Evolutionary conservation across 2,113 vertebrate species (phyloP).

Genomic region (Ageneiosus marmoratus): DNA sequence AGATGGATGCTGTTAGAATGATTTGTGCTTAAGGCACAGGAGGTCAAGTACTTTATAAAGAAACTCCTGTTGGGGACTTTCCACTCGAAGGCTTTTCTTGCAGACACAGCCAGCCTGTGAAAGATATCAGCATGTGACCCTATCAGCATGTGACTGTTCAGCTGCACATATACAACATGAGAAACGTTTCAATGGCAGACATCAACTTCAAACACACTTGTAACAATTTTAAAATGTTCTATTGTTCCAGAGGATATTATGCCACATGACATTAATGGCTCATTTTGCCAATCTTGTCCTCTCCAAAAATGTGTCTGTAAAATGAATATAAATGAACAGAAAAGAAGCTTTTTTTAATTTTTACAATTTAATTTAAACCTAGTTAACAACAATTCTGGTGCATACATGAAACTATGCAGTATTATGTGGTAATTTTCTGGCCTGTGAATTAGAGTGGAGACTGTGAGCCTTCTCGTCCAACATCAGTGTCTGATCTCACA

Average conservation of each 20-base stretch:
- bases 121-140: conserved; percentile 37
- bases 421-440: not conserved
- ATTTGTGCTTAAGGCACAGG: conserved; percentile 33
- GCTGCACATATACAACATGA: not conserved
- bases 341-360: not conserved
- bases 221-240: not conserved
- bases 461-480: no score
- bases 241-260: not conserved
- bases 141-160: conserved; percentile 27
- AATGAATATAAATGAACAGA: not conserved
- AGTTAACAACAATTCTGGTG: not conserved
- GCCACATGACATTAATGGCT: not conserved
- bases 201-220: not conserved
- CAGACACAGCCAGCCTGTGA: conserved; percentile 22
- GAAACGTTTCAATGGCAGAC: not conserved
- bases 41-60: conserved; percentile 27
- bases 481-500: no score
- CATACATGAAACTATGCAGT: not conserved
- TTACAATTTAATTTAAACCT: not conserved
- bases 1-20: conserved; percentile 25
- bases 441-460: no score
- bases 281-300: not conserved
- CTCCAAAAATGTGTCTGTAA: not conserved
- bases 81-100: conserved; percentile 44
- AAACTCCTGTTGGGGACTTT: conserved; percentile 51